Conservation (phyloP, 2,888 invertebrate species). For the Scelioninae gen. 2 region DNA sequence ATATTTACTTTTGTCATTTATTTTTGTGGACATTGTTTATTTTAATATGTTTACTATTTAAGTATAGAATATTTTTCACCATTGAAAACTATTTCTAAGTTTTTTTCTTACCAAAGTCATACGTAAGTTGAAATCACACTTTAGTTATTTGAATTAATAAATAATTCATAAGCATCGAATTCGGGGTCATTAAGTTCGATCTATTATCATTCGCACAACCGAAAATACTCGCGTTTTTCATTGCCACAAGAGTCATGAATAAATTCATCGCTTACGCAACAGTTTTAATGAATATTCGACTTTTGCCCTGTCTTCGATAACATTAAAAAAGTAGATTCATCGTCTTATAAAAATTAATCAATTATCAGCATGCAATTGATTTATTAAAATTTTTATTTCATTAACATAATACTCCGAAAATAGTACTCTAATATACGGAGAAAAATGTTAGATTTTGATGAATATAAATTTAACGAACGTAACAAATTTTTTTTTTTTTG, state of each 20-base stretch:
- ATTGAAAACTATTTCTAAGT: too few species aligned
- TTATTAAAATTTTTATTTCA: too few species aligned
- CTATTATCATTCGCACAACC: conserved; percentile 47
- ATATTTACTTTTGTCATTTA: too few species aligned
- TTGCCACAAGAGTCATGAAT: conserved; percentile 56
- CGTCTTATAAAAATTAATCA: conserved; percentile 11
- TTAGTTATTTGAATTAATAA: conserved; percentile 22
- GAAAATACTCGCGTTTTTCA: conserved; percentile 37
- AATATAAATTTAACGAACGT: too few species aligned
- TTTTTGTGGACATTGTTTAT: too few species aligned
- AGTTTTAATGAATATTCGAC: conserved; percentile 60
- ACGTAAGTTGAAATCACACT: not conserved
- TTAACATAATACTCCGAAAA: too few species aligned
- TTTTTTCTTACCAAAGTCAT: too few species aligned
- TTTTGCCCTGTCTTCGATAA: conserved; percentile 55
- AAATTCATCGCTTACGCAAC: conserved; percentile 55
- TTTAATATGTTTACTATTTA: too few species aligned
- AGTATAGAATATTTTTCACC: too few species aligned
- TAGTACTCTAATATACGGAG: not conserved
- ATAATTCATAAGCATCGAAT: conserved; percentile 52
- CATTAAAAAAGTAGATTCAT: conserved; percentile 6
- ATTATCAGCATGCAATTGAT: too few species aligned
- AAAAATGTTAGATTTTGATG: not conserved
- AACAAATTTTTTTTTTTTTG: too few species aligned
- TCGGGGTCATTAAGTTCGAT: conserved; percentile 58